These are phyloP conservation scores for cattle (Bos taurus) DNA, from an alignment of 2,113 vertebrate genomes.

Conservation along the genomic window ARS-UCD2.0 NC_037348.1:55806501-55807000, in stretches of 20 bases:
- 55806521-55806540: not conserved
- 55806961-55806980: not conserved
- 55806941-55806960: not conserved
- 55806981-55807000: not conserved
- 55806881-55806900: slow-evolving; percentile 35
- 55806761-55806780: not conserved
- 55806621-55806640: slow-evolving; percentile 50
- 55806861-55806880: slow-evolving; percentile 36
- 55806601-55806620: slow-evolving; percentile 45
- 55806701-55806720: slow-evolving; percentile 45
- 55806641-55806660: slow-evolving; percentile 42
- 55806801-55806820: slow-evolving; percentile 3
- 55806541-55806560: slow-evolving; percentile 23
- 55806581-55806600: slow-evolving; percentile 41
- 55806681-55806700: slow-evolving; percentile 26
- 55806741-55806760: slow-evolving; percentile 34
- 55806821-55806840: slow-evolving; percentile 17
- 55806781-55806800: slow-evolving; percentile 13
- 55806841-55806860: slow-evolving; percentile 27
- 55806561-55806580: slow-evolving; percentile 39
- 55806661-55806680: slow-evolving; percentile 54
- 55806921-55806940: not conserved
- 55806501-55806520: slow-evolving; percentile 39
- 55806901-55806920: slow-evolving; percentile 35
- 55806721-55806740: slow-evolving; percentile 41